These are phyloP conservation scores for Rhizoglyphus robini DNA, from an alignment of 1,140 invertebrate species.

Conservation along the genomic window DNA sequence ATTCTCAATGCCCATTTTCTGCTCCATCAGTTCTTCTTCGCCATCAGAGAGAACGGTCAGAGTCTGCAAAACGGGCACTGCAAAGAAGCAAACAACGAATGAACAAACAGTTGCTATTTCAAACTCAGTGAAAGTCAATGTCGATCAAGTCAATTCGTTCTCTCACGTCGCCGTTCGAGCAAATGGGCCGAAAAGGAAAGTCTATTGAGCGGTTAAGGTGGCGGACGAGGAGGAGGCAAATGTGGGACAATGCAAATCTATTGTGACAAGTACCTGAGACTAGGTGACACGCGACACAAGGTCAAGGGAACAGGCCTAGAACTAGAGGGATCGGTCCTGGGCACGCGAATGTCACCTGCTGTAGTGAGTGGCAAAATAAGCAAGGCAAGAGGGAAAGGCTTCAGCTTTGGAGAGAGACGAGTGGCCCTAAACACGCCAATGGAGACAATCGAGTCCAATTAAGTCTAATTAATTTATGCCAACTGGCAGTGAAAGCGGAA, in stretches of 20 bases:
- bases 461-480: slow-evolving; percentile 2
- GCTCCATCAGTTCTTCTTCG: slow-evolving; percentile 16
- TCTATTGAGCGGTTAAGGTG: neutral
- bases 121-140: slow-evolving; percentile 13
- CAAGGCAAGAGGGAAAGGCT: neutral
- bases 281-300: neutral
- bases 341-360: slow-evolving; percentile 4
- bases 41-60: slow-evolving; percentile 18
- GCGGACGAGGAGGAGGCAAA: neutral
- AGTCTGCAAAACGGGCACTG: slow-evolving; percentile 17
- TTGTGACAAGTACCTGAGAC: neutral
- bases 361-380: neutral
- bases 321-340: neutral
- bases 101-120: neutral
- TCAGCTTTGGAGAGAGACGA: neutral
- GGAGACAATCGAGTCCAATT: slow-evolving; percentile 3
- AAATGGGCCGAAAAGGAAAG: too few relatives aligned
- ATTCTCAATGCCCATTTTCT: slow-evolving; percentile 15
- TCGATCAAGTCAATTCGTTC: slow-evolving; percentile 1
- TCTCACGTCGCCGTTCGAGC: too few relatives aligned
- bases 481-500: slow-evolving; percentile 1
- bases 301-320: neutral
- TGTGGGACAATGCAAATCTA: neutral
- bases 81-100: neutral
- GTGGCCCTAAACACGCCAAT: neutral